Base-by-base conservation (phyloP, 2,113 vertebrate genomes). In the Brevimyrus niger region DNA sequence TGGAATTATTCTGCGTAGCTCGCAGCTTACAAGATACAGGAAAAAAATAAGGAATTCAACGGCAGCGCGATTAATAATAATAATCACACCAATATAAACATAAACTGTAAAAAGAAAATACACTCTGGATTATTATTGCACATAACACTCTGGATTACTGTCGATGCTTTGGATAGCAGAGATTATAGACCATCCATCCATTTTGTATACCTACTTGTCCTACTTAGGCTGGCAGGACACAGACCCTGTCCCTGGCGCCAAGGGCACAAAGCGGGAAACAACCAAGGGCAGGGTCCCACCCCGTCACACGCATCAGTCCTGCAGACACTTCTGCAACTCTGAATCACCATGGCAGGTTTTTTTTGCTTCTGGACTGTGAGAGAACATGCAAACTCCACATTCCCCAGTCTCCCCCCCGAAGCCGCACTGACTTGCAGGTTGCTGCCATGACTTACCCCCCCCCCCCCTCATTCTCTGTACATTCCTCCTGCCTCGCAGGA, bases 401-500 rank as follows among this genome's bases (percentile, higher is more conserved):
- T 46, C 53, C 46, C 38, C 38, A 21, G 31, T 61, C 17, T 61
- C 19, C 87, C 87, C 53, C 42, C 35, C 35, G 51, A 27, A 87
- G 27, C 31, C 19, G 11, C 86, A 46, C 84, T 21, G 31, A 44
- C 51, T 51, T 48, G 50, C 85, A 55, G 85, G 85, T 87, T 87
- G n/a, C 50, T 51, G 84, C 44, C n/a, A 27, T 58, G 50, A 35
- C 53, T 58, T 47, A 31, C 27, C 55, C 42, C 76, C 48, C 19
- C 31, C 21, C 82, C 31, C 51, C 19, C 38, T 15, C 58, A 35
- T 10, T 44, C 65, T 51, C 51, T 21, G 35, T 46, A 4, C 53
- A 84, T 61, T 46, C 89, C 13, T 76, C 46, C 47, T 35, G 88
- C 69, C 44, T 21, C 88, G 53, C 88, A 89, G 88, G 88, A 89